These are phyloP conservation scores for Dorcus hopei DNA, from an alignment of 2,888 invertebrate genomes.

Conservation along the genomic window DNA sequence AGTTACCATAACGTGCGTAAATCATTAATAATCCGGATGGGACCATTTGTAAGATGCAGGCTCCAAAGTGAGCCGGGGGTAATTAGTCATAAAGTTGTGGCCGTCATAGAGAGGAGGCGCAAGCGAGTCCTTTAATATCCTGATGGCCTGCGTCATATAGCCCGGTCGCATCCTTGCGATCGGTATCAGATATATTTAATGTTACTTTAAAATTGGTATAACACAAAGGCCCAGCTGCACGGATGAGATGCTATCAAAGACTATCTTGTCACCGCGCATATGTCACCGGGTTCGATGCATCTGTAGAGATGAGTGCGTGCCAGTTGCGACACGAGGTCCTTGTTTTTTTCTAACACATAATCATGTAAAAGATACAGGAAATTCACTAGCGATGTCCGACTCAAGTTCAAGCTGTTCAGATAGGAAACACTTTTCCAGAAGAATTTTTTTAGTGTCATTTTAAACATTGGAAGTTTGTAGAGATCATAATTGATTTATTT, in stretches of 20 bases:
- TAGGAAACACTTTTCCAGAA: too few species aligned
- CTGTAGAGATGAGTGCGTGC: constrained; percentile 12
- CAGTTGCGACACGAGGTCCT: not conserved
- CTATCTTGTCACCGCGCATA: constrained; percentile 44
- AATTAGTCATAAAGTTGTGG: constrained; percentile 30
- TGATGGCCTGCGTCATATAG: not conserved
- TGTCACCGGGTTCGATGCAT: constrained; percentile 34
- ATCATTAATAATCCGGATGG: constrained; percentile 36
- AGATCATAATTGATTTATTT: too few species aligned
- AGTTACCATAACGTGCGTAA: constrained; percentile 24
- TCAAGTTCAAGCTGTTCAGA: too few species aligned
- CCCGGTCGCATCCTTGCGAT: constrained; percentile 25
- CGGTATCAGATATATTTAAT: constrained; percentile 42
- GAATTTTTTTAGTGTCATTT: too few species aligned
- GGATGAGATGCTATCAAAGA: constrained; percentile 42
- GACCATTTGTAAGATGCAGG: constrained; percentile 36
- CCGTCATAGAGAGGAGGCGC: constrained; percentile 14
- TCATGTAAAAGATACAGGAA: too few species aligned
- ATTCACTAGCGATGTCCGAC: too few species aligned
- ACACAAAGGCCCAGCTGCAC: constrained; percentile 44
- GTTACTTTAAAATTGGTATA: constrained; percentile 45
- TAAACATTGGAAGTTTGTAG: too few species aligned
- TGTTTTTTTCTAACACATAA: too few species aligned
- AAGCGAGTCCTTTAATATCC: constrained; percentile 6
- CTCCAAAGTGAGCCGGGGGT: constrained; percentile 25